Conservation (phyloP, 1,140 invertebrate genomes). For the Limonius californicus region DNA sequence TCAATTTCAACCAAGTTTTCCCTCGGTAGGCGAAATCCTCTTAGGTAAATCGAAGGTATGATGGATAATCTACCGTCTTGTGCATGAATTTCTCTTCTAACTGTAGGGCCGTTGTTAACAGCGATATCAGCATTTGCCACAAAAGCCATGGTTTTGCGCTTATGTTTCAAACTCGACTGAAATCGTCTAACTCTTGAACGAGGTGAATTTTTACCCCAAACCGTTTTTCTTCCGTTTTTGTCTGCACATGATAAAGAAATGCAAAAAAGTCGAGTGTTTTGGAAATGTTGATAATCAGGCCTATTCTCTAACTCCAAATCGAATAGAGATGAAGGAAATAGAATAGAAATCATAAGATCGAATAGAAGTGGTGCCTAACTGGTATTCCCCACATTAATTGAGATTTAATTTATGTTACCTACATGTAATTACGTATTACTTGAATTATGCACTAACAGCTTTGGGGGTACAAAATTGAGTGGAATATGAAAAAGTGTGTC, state of each 20-base stretch:
- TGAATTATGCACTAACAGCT: no score
- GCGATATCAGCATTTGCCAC: neutral
- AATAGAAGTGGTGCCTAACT: no score
- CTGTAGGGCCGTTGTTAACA: neutral
- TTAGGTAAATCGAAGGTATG: neutral
- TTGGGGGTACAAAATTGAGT: no score
- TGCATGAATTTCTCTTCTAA: neutral
- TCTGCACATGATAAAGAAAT: neutral
- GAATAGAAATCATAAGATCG: no score
- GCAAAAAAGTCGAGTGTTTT: neutral
- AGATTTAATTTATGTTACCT: no score
- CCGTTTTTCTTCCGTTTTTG: neutral
- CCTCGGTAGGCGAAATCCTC: neutral
- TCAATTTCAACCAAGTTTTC: neutral
- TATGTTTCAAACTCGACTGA: neutral
- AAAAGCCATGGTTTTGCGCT: neutral
- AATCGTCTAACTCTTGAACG: neutral
- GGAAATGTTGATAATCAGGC: no score
- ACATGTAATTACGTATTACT: no score
- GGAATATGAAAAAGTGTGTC: no score
- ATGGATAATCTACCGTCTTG: neutral
- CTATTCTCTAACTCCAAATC: no score
- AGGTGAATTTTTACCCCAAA: neutral
- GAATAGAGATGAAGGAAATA: no score
- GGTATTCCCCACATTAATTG: no score